These are phyloP conservation scores for Propithecus deckenii DNA, from an alignment of 2,797 vertebrate genomes.

Conservation along the genomic window DNA sequence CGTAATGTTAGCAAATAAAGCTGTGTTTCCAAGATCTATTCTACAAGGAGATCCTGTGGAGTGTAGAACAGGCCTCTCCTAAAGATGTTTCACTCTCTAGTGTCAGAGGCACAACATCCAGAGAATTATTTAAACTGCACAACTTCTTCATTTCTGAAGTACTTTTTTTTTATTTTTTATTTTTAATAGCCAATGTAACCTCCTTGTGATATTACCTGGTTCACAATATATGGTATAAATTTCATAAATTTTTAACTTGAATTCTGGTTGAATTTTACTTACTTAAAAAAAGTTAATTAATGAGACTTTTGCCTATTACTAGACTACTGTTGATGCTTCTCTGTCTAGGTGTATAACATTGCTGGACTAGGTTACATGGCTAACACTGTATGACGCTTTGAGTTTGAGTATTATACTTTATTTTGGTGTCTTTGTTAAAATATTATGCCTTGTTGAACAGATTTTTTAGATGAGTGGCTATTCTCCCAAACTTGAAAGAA, in stretches of 20 bases:
- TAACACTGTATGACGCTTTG: neutral
- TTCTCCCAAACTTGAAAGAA: neutral
- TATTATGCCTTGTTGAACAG: neutral
- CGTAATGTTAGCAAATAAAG: neutral
- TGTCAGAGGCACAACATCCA: neutral
- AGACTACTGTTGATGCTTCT: neutral
- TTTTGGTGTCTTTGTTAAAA: neutral
- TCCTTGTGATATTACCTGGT: neutral
- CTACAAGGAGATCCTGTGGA: accelerated
- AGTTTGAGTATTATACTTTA: neutral
- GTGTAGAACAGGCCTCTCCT: accelerated
- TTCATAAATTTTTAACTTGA: neutral
- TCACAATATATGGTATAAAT: neutral
- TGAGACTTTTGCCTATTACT: neutral
- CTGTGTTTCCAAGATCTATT: neutral
- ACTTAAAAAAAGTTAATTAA: neutral
- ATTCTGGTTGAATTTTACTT: neutral
- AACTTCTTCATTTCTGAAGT: neutral
- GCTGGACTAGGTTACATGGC: neutral
- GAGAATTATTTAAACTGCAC: neutral
- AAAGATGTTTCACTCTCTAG: neutral
- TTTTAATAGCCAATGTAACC: neutral
- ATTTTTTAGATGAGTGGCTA: neutral
- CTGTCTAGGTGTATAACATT: neutral
- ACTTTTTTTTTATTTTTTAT: neutral